Evolutionary conservation across 2,113 vertebrate species (phyloP), one percentile per base, ranked within the genome.

Genomic region (Oreochromis spilurus): DNA sequence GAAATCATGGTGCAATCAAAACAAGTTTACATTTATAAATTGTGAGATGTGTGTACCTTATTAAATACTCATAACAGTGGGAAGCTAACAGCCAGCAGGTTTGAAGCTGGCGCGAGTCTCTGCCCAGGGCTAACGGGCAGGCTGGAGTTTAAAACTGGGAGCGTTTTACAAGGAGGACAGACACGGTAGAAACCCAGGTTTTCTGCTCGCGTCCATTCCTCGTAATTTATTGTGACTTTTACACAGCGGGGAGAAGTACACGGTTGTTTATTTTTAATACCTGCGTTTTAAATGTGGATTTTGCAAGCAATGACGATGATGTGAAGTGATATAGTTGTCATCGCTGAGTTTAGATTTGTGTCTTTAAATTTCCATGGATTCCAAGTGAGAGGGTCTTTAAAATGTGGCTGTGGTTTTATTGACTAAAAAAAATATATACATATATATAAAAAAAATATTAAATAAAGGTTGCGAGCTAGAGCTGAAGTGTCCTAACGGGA

Each of bases 1-100:
- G 81, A 92, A 91, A 85, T 93, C 82, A 83, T 88, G 95, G 95
- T 95, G 93, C 94, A 94, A 91, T 94, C 92, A 87, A 94, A 94
- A 80, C 91, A 85, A 91, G 96, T 96, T 96, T 96, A 95, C 95
- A 95, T 96, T 94, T 91, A 84, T 85, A 93, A 93, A 92, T 88
- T 50, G 81, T 92, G 89, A 88, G 83, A 88, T 87, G 84, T 87
- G 85, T 92, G 90, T 90, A 89, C 83, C 70, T 88, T 89, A 84
- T 91, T 82, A 50, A 88, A 85, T 90, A 72, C 50, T 89, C 40
- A 6, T 53, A 80, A 83, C 75, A 54, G 48, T 45, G 60, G 80
- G 82, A 67, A 82, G 87, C 62, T 12, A 29, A 43, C 36, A 36
- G 83, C 86, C 91, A 84, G 89, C 84, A 24, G 85, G 62, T 90